Evolutionary conservation across 1,140 invertebrate species (phyloP).

Genomic region (Agraylea sexmaculata): DNA sequence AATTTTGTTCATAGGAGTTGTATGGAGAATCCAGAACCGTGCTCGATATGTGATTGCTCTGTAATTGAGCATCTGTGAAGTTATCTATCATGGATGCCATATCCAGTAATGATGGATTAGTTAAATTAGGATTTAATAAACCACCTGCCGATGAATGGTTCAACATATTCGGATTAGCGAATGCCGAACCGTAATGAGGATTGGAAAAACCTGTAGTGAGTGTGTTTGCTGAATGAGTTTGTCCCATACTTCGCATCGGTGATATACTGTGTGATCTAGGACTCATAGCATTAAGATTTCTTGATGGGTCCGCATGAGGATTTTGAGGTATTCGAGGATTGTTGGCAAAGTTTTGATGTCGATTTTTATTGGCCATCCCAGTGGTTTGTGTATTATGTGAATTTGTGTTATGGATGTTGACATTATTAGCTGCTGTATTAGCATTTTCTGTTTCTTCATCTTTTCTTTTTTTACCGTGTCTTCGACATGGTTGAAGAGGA

Average conservation of each 20-base stretch:
- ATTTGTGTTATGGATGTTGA: slow-evolving; percentile 16
- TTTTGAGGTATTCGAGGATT: slow-evolving; percentile 36
- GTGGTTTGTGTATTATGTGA: slow-evolving; percentile 13
- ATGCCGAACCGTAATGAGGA: slow-evolving; percentile 37
- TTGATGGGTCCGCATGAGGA: slow-evolving; percentile 28
- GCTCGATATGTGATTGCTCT: slow-evolving; percentile 70
- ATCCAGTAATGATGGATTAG: slow-evolving; percentile 48
- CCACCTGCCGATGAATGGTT: slow-evolving; percentile 26
- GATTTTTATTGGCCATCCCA: slow-evolving; percentile 24
- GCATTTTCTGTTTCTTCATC: slow-evolving; percentile 48
- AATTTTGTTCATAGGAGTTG: slow-evolving; percentile 37
- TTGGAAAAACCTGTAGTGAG: slow-evolving; percentile 29
- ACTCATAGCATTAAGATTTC: slow-evolving; percentile 34
- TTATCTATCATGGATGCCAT: slow-evolving; percentile 64
- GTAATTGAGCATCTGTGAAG: slow-evolving; percentile 59
- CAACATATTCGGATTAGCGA: slow-evolving; percentile 38
- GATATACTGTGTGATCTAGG: slow-evolving; percentile 33
- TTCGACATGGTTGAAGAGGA: slow-evolving; percentile 68
- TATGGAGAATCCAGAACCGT: slow-evolving; percentile 66
- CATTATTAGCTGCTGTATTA: slow-evolving; percentile 23
- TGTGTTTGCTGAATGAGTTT: slow-evolving; percentile 32
- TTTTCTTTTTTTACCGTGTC: slow-evolving; percentile 68
- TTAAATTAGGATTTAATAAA: slow-evolving; percentile 35
- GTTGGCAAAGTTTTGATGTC: slow-evolving; percentile 23
- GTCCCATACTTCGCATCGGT: slow-evolving; percentile 28